phyloP scores from a whole-genome alignment of 2,113 vertebrate species.

The Brachirus orientalis region DNA sequence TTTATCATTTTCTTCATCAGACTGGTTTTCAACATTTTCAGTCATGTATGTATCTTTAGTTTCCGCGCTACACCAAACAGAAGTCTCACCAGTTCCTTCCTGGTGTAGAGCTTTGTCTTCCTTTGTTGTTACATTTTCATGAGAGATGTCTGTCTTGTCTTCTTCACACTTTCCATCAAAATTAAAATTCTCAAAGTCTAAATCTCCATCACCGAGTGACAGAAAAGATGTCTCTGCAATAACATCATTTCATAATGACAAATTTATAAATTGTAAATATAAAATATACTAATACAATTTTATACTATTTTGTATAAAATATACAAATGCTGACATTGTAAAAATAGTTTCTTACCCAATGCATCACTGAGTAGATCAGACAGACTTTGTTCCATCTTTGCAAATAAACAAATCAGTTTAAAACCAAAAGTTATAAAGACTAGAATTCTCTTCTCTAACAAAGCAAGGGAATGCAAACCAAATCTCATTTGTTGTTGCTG shows the following conservation, averaged over 20 bases:
- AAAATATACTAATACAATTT: too few relatives aligned
- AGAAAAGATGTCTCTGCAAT: slow-evolving; percentile 55
- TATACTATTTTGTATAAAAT: too few relatives aligned
- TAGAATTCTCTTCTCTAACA: slow-evolving; percentile 22
- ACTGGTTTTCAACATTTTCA: slow-evolving; percentile 27
- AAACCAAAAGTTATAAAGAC: slow-evolving; percentile 11
- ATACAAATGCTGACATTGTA: background rate
- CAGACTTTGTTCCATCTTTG: slow-evolving; percentile 73
- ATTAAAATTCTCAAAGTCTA: slow-evolving; percentile 71
- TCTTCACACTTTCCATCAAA: slow-evolving; percentile 51
- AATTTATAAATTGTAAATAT: background rate
- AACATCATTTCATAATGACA: slow-evolving; percentile 2
- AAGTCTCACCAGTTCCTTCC: slow-evolving; percentile 39
- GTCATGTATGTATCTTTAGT: slow-evolving; percentile 1
- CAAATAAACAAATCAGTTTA: slow-evolving; percentile 14
- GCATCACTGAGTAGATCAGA: slow-evolving; percentile 66
- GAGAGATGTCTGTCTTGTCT: background rate
- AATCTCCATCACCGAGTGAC: slow-evolving; percentile 57
- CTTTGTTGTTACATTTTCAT: slow-evolving; percentile 22
- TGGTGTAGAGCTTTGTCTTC: slow-evolving; percentile 39
- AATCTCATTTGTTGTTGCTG: slow-evolving; percentile 47
- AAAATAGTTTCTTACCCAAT: slow-evolving; percentile 71
- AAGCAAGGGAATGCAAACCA: slow-evolving; percentile 46
- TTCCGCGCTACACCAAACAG: slow-evolving; percentile 13
- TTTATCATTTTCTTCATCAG: slow-evolving; percentile 16